Conservation (phyloP, 2,797 vertebrate genomes). For the Halcyon smyrnensis region DNA sequence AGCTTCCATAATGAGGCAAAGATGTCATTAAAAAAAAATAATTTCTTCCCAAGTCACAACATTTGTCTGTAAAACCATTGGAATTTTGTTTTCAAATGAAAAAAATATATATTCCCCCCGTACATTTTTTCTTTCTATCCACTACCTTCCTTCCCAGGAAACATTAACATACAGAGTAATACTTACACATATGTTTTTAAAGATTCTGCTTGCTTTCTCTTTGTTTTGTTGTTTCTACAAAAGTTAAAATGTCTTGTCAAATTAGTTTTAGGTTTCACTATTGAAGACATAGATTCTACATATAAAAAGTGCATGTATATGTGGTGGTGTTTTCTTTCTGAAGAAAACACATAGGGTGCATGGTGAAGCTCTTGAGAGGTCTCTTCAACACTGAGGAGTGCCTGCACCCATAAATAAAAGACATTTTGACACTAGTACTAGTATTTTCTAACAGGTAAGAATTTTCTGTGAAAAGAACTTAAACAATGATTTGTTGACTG, state of each 20-base stretch:
- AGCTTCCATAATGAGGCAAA: background rate
- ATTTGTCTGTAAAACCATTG: background rate
- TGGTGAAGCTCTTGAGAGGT: background rate
- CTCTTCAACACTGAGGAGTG: background rate
- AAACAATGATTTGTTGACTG: slow-evolving; percentile 16
- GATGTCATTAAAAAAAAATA: background rate
- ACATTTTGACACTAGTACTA: background rate
- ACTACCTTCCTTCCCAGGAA: background rate
- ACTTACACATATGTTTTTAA: background rate
- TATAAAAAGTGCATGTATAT: background rate
- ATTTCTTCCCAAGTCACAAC: background rate
- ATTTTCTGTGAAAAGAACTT: background rate
- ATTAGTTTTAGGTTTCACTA: background rate
- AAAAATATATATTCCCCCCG: background rate
- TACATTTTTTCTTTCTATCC: background rate
- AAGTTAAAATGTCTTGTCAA: background rate
- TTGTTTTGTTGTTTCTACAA: background rate
- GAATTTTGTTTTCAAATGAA: background rate
- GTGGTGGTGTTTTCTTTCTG: background rate
- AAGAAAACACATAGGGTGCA: background rate
- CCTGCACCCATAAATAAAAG: background rate
- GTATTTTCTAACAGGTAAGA: background rate
- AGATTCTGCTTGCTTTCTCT: background rate
- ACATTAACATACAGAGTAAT: background rate
- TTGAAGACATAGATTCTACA: background rate